Evolutionary conservation across 2,888 invertebrate species (phyloP), one percentile per base, ranked within the genome.

Genomic region (Crioceris asparagi): DNA sequence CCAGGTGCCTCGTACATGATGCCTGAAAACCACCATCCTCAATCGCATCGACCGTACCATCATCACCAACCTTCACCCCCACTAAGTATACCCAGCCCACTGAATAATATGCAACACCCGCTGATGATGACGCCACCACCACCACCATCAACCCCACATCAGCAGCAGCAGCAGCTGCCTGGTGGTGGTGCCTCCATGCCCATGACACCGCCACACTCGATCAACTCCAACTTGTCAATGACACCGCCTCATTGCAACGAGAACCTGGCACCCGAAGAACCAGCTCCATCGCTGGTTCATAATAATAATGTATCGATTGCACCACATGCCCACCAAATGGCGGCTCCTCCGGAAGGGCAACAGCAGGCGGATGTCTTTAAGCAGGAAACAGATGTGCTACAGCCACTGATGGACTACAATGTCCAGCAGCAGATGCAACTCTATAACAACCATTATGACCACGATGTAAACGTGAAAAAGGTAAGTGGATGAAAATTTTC

Each of bases 401-500:
- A 41, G 29, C 38, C 41, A 15, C 19, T 46, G 3, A 38, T 39
- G 41, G 41, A 46, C 27, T 41, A 33, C 35, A 44, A 43, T 8
- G 23, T 35, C 32, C 43, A 41, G 35, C 48, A 37, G 18, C 14
- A n/a, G n/a, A n/a, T n/a, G n/a, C n/a, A n/a, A n/a, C n/a, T n/a
- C n/a, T n/a, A n/a, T n/a, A n/a, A n/a, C n/a, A n/a, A n/a, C n/a
- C n/a, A 51, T 5, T 47, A 49, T 25, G 23, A 38, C 15, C 56
- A 57, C 19, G 52, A 52, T n/a, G 37, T 44, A 10, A 55, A 55
- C 41, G 43, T 54, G 37, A 58, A 56, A 43, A 56, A 56, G 54
- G 60, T 60, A 41, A 48, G 44, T 35, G 25, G n/a, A n/a, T n/a
- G n/a, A n/a, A n/a, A n/a, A n/a, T n/a, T n/a, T n/a, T n/a, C n/a